Evolutionary conservation across 2,113 vertebrate genomes (phyloP), one percentile per base, ranked within the genome.

Genomic region (Marmota monax): DNA sequence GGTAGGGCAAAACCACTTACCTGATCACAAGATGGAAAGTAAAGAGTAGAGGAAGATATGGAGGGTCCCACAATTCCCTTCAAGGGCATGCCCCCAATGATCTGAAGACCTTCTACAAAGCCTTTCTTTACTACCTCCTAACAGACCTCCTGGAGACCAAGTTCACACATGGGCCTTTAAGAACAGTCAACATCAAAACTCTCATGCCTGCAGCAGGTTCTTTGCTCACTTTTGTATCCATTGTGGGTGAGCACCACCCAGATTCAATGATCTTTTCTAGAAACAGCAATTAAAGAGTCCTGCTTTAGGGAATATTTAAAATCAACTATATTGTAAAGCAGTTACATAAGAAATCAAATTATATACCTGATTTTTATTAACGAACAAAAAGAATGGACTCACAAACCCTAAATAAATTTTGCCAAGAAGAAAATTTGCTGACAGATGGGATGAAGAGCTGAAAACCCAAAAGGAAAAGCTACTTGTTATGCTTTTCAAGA

Each of bases 401-500:
- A 22, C 10, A 69, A 85, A 32, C 8, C 23, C 61, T 86, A 25
- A 83, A 16, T 34, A 12, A 56, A 42, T 80, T 85, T 84, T 61
- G 37, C 63, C 69, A 69, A 89, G 42, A 88, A 85, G 78, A 76
- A 89, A 89, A 77, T 80, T 82, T 96, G 76, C 63, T 53, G 63
- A 73, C 34, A 37, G 79, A 34, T 17, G 5, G 73, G 14, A 27
- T 25, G 32, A 77, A 61, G 17, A 39, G 10, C 42, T 92, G 77
- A 79, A 63, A 84, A 73, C 27, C 69, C 56, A 61, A 53, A 77
- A 48, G 76, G 65, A 16, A 61, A 53, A 18, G 34, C 22, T 53
- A 37, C 23, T 63, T 93, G 37, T 65, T 76, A 34, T 10, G 45
- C 29, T 32, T 87, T 84, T 78, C 48, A 42, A 39, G 78, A 82